These are phyloP conservation scores for Anarrhichthys ocellatus DNA, from an alignment of 2,113 vertebrate genomes.

Conservation along the genomic window DNA sequence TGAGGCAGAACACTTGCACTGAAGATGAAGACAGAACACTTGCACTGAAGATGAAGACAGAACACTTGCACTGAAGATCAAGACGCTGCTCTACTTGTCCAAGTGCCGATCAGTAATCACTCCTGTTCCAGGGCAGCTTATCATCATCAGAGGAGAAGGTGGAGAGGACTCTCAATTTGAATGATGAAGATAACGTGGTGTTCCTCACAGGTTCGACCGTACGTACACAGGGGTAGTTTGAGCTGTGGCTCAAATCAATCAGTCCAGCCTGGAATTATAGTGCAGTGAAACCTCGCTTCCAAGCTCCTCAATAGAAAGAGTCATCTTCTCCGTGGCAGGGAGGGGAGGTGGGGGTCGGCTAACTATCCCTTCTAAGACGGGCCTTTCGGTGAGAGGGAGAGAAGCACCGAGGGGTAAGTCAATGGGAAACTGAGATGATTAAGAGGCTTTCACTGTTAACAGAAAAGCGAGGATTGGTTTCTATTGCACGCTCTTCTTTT, in stretches of 20 bases:
- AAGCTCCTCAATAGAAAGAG: conserved; percentile 68
- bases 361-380: conserved; percentile 70
- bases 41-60: conserved; percentile 62
- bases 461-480: conserved; percentile 84
- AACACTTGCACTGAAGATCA: conserved; percentile 60
- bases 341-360: conserved; percentile 58
- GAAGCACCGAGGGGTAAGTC: conserved; percentile 74
- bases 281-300: conserved; percentile 61
- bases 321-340: conserved; percentile 64
- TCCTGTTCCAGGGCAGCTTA: conserved; percentile 54
- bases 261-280: conserved; percentile 30
- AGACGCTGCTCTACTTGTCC: conserved; percentile 61
- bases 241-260: conserved; percentile 23
- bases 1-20: conserved; percentile 65
- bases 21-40: conserved; percentile 70
- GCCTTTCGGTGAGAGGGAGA: conserved; percentile 69
- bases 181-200: conserved; percentile 21
- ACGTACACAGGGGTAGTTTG: conserved; percentile 6
- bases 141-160: conserved; percentile 51
- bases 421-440: conserved; percentile 87
- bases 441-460: conserved; percentile 86
- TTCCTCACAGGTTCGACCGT: not conserved
- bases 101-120: conserved; percentile 66
- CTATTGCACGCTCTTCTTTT: conserved; percentile 82
- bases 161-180: conserved; percentile 24